Conservation (phyloP, 2,888 invertebrate species). For the Platypus cylindrus region DNA sequence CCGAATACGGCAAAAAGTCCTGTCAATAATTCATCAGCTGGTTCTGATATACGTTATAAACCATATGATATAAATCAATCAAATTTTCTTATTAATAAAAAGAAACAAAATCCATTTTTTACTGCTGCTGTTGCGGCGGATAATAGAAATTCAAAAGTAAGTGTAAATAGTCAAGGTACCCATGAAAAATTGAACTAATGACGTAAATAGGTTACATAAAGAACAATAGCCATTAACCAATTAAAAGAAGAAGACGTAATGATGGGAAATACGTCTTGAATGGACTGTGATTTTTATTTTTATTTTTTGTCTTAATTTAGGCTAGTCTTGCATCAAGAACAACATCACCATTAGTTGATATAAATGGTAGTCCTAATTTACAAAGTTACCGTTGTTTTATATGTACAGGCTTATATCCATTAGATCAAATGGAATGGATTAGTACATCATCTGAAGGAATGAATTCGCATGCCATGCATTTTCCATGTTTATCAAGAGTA, state of each 20-base stretch:
- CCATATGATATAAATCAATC: slow-evolving; percentile 44
- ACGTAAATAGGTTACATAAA: neutral
- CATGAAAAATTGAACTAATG: too few relatives aligned
- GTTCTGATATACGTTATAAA: slow-evolving; percentile 46
- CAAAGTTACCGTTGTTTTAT: slow-evolving; percentile 54
- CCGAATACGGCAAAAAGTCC: slow-evolving; percentile 43
- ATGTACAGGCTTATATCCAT: slow-evolving; percentile 63
- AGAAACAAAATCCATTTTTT: too few relatives aligned
- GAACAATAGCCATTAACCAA: neutral
- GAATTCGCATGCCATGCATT: slow-evolving; percentile 89
- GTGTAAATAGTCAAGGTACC: too few relatives aligned
- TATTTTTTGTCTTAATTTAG: slow-evolving; percentile 20
- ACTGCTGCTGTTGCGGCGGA: slow-evolving; percentile 32
- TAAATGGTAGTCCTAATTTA: slow-evolving; percentile 29
- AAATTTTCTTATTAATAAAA: slow-evolving; percentile 36
- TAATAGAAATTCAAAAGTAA: slow-evolving; percentile 20
- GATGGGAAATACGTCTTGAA: too few relatives aligned
- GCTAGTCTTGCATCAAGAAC: slow-evolving; percentile 25
- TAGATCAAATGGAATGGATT: slow-evolving; percentile 77
- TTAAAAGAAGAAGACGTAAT: too few relatives aligned
- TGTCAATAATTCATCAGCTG: slow-evolving; percentile 39
- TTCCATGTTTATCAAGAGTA: slow-evolving; percentile 66
- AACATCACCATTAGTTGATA: slow-evolving; percentile 31
- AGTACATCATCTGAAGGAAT: slow-evolving; percentile 77
- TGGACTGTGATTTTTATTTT: too few relatives aligned